A percentile compares a stretch with the other conserved stretches of the same genome.
These are phyloP conservation scores for Lacerta bilineata DNA, from an alignment of 2,797 vertebrate species.

Conservation along the genomic window DNA sequence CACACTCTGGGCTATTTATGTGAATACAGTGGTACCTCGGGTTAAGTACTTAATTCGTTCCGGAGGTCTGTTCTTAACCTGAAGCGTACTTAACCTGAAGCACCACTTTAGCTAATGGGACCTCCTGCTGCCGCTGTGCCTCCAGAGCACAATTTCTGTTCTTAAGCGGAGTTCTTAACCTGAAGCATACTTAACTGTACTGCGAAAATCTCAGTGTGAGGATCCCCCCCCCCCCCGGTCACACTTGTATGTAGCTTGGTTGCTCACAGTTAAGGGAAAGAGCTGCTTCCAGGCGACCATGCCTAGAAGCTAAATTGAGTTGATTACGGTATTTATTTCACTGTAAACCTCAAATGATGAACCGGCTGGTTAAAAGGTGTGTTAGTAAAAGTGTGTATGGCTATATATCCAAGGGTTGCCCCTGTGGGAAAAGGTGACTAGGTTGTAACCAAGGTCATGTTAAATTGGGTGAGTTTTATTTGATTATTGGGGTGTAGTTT, in stretches of 20 bases:
- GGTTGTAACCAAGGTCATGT: neutral
- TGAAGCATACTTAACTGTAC: no score
- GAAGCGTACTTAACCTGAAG: no score
- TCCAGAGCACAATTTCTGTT: no score
- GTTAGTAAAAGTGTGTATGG: neutral
- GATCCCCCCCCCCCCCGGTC: no score
- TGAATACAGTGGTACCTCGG: no score
- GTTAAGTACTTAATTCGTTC: no score
- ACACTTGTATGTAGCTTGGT: neutral
- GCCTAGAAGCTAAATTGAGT: neutral
- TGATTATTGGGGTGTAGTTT: neutral
- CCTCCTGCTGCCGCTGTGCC: no score
- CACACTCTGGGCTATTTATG: neutral
- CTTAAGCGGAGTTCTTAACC: no score
- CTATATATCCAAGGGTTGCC: neutral
- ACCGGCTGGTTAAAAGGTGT: neutral
- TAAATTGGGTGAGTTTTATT: neutral
- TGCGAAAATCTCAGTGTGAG: no score
- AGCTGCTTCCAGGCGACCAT: neutral
- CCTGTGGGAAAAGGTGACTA: neutral
- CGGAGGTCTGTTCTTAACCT: no score
- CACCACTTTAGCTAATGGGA: no score
- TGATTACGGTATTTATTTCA: neutral
- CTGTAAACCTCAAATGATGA: neutral
- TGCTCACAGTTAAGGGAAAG: neutral